These are phyloP conservation scores for Psilopsiagon aurifrons DNA, from an alignment of 2,113 vertebrate species.

Conservation along the genomic window DNA sequence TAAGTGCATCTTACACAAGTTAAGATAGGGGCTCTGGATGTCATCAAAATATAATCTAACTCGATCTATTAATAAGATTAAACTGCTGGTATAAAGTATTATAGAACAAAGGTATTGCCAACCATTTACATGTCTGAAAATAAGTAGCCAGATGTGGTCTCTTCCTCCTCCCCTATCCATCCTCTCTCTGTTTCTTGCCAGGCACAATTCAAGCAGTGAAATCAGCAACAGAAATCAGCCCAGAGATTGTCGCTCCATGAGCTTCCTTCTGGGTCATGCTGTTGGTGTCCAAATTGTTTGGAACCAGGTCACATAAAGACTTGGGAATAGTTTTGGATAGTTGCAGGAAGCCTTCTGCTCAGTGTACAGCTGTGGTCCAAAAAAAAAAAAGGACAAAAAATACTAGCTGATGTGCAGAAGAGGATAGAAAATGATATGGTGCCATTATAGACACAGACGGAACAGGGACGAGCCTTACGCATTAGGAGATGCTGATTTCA, in stretches of 20 bases:
- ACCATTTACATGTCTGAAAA: not conserved
- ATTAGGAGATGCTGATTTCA: slow-evolving; percentile 6
- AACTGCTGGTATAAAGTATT: not conserved
- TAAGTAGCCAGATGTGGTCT: not conserved
- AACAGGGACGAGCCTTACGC: not conserved
- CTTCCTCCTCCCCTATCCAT: not conserved
- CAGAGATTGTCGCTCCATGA: not conserved
- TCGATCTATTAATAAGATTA: not conserved
- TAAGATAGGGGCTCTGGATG: not conserved
- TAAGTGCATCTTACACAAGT: not conserved
- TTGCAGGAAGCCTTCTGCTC: not conserved
- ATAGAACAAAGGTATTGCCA: not conserved
- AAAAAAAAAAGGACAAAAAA: not conserved
- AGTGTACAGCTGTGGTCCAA: not conserved
- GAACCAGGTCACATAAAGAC: slow-evolving; percentile 1
- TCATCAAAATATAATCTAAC: not conserved
- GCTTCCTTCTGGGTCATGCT: not conserved
- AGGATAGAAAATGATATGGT: not conserved
- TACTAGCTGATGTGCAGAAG: not conserved
- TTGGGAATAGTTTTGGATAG: not conserved
- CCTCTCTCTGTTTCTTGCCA: not conserved
- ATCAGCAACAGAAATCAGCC: not conserved
- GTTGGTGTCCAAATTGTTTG: not conserved
- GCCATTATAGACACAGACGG: not conserved
- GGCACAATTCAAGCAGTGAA: not conserved